Base-by-base conservation (phyloP, 2,888 invertebrate species). In the Acleris holmiana region DNA sequence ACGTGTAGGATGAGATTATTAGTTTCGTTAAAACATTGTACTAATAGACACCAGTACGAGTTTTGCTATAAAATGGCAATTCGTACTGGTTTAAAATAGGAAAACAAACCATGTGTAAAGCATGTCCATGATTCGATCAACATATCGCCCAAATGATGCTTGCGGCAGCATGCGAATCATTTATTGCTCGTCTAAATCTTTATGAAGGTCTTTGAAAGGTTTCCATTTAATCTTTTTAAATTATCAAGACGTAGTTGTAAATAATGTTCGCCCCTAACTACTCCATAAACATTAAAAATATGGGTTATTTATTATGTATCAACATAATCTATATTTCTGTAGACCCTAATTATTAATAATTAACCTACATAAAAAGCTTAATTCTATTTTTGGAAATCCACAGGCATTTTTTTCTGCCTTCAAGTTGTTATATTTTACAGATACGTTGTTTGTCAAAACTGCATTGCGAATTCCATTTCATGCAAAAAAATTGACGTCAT, bases 181-280 rank as follows among this genome's bases (percentile, higher is more conserved):
- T 71, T 71, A 68, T 81, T 84, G 81, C 84, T 85, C 81, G 76
- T 75, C 78, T 82, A 75, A 82, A 79, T 79, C 84, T 85, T 76
- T 84, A 89, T 89, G 89, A 90, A 91, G 90, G 89, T 88, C 87
- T 84, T 86, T 88, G 85, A 88, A 89, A 82, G 78, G 78, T 71
- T 80, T 84, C 83, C 84, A 84, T 88, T 88, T 88, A 79, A 72
- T 79, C 53, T 44, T 41, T 48, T 54, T 21, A 35, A 44, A 6
- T 1, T 25, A 25, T 13, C 6, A 25, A 18, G 21, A 18, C 25
- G 41, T 13, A 35, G 13, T 21, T 41, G 54, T 41, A 7, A 7
- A 25, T 25, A 25, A 25, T 7, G 25, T 25, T 25, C 8, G 25
- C 7, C 8, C 25, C 7, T 25, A 0, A 25, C 7, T 25, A 25